Evolutionary conservation across 2,797 vertebrate species (phyloP).

Genomic region (Pipistrellus nathusii): DNA sequence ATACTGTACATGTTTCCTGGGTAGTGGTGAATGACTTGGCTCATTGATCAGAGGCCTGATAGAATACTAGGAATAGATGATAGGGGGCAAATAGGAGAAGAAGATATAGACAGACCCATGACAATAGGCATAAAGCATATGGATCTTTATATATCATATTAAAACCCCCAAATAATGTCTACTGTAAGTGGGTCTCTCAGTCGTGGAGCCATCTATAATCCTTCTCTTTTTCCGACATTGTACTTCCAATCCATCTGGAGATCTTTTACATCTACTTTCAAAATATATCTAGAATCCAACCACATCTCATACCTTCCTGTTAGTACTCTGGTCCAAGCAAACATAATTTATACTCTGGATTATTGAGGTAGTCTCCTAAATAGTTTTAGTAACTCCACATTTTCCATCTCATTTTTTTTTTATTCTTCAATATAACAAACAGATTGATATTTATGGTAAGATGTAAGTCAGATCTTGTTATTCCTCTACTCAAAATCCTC

Average conservation of each 20-base stretch:
- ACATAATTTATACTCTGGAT: constrained; percentile 17
- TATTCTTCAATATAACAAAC: constrained; percentile 5
- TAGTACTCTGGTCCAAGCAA: background rate
- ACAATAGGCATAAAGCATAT: background rate
- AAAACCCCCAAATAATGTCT: background rate
- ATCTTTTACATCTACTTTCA: background rate
- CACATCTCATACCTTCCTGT: background rate
- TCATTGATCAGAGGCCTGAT: constrained; percentile 18
- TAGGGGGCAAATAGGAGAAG: background rate
- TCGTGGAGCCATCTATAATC: background rate
- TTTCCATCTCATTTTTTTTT: background rate
- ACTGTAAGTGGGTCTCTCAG: background rate
- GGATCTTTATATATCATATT: background rate
- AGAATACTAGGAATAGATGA: background rate
- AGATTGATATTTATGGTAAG: constrained; percentile 7
- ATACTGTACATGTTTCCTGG: background rate
- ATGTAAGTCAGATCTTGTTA: background rate
- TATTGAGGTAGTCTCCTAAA: background rate
- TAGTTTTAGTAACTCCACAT: background rate
- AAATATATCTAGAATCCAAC: background rate
- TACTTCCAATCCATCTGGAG: background rate
- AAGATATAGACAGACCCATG: background rate
- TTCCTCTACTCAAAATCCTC: constrained; percentile 3
- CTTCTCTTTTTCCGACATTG: background rate
- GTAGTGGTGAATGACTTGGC: background rate